These are phyloP conservation scores for Neodiprion virginianus DNA, from an alignment of 1,140 invertebrate genomes.

Conservation along the genomic window DNA sequence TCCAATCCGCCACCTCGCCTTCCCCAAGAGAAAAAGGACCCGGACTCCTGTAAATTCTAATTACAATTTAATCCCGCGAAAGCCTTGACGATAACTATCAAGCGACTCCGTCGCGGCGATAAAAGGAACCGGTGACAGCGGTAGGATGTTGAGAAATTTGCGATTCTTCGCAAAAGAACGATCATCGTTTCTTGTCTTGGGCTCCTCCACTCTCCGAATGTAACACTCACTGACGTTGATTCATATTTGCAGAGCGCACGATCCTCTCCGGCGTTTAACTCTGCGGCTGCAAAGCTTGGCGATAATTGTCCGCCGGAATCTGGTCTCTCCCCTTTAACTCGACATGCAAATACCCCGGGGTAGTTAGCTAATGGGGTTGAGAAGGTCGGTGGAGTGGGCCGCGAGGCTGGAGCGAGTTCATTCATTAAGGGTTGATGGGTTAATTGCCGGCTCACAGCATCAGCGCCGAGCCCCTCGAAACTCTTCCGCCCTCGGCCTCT, in stretches of 20 bases:
- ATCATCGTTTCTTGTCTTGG: no score
- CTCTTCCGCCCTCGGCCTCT: not conserved
- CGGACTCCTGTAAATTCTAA: no score
- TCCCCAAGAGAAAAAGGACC: no score
- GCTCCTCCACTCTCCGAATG: no score
- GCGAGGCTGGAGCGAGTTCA: not conserved
- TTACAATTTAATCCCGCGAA: no score
- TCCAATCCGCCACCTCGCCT: no score
- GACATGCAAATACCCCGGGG: conserved; percentile 6
- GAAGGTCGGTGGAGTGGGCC: not conserved
- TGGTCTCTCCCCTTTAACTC: not conserved
- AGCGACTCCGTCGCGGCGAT: no score
- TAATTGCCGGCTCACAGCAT: not conserved
- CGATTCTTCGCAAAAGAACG: no score
- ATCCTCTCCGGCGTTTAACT: not conserved
- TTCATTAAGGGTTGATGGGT: conserved; percentile 7
- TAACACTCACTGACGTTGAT: no score
- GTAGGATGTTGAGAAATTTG: no score
- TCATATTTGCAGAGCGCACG: not conserved
- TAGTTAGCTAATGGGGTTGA: conserved; percentile 2
- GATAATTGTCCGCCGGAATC: not conserved
- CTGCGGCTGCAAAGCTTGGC: not conserved
- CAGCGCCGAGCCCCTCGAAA: not conserved
- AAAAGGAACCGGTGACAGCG: no score
- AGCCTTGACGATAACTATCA: no score